Conservation (phyloP, 2,888 invertebrate genomes). For the Ceriagrion tenellum region DNA sequence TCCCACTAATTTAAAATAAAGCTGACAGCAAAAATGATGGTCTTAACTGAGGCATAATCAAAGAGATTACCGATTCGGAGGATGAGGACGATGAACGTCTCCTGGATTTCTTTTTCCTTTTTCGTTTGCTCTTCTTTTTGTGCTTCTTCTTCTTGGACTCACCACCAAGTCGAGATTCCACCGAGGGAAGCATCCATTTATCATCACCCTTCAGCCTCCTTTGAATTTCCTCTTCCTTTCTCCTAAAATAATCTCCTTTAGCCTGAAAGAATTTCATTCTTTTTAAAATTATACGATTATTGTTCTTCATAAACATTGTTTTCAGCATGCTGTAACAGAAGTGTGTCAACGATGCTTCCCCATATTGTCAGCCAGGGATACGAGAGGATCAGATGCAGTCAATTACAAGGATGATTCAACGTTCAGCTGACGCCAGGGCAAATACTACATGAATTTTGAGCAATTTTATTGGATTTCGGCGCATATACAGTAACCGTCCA, state of each 20-base stretch:
- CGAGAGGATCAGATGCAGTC: no score
- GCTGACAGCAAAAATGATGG: neutral
- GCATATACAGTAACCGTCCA: no score
- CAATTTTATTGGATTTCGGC: no score
- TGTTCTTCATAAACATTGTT: no score
- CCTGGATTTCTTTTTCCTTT: slow-evolving; percentile 78
- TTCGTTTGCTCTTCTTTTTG: slow-evolving; percentile 75
- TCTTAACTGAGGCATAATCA: neutral
- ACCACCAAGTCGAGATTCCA: slow-evolving; percentile 73
- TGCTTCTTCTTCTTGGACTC: slow-evolving; percentile 72
- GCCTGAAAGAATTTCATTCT: slow-evolving; percentile 71
- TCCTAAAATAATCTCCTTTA: slow-evolving; percentile 72
- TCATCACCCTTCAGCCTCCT: slow-evolving; percentile 74
- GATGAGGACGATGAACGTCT: slow-evolving; percentile 74
- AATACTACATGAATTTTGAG: no score
- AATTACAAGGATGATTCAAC: no score
- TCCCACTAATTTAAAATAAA: no score
- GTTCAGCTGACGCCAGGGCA: no score
- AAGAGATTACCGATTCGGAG: slow-evolving; percentile 75
- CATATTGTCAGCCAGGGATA: no score
- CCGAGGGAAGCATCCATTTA: slow-evolving; percentile 78
- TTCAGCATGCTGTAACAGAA: no score
- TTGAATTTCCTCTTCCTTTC: slow-evolving; percentile 71
- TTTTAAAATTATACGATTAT: no score
- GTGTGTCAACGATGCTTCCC: no score